phyloP scores from a whole-genome alignment of 2,888 invertebrate species.

The Netelia inedita region DNA sequence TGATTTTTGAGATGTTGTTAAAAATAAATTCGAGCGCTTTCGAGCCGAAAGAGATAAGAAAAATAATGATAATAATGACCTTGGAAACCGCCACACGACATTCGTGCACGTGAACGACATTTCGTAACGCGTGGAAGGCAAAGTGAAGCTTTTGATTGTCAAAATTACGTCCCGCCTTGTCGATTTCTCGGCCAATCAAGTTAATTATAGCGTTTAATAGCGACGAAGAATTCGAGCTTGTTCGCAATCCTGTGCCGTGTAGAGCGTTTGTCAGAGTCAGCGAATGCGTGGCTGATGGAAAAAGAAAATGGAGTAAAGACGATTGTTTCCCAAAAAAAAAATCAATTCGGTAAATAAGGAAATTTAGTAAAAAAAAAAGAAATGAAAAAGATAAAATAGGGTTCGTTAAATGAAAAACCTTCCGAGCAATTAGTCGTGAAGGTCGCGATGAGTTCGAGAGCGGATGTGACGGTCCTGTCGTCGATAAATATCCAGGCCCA shows the following conservation, averaged over 20 bases:
- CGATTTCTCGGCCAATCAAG: constrained; percentile 86
- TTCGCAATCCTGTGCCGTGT: constrained; percentile 86
- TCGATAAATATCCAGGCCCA: constrained; percentile 90
- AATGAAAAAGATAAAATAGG: not conserved
- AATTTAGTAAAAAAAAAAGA: not conserved
- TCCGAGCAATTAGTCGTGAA: constrained; percentile 88
- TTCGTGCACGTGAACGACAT: constrained; percentile 87
- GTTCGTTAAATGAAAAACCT: constrained; percentile 85
- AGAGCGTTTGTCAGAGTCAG: constrained; percentile 86
- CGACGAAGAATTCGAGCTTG: constrained; percentile 86
- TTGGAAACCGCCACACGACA: constrained; percentile 88
- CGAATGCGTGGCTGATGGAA: constrained; percentile 85
- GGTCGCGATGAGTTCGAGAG: constrained; percentile 87
- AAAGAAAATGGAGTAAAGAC: not conserved
- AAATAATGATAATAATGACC: constrained; percentile 83
- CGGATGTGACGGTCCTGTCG: constrained; percentile 86
- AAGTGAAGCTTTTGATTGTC: constrained; percentile 85
- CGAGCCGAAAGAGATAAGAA: constrained; percentile 9
- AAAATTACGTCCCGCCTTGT: constrained; percentile 85
- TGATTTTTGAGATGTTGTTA: not conserved
- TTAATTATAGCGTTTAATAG: constrained; percentile 86
- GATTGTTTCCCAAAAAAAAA: not conserved
- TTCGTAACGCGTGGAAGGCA: constrained; percentile 86
- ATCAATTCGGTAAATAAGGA: not conserved
- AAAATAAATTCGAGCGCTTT: not conserved